phyloP scores from a whole-genome alignment of 2,888 invertebrate species.

The Stenichneumon culpator region DNA sequence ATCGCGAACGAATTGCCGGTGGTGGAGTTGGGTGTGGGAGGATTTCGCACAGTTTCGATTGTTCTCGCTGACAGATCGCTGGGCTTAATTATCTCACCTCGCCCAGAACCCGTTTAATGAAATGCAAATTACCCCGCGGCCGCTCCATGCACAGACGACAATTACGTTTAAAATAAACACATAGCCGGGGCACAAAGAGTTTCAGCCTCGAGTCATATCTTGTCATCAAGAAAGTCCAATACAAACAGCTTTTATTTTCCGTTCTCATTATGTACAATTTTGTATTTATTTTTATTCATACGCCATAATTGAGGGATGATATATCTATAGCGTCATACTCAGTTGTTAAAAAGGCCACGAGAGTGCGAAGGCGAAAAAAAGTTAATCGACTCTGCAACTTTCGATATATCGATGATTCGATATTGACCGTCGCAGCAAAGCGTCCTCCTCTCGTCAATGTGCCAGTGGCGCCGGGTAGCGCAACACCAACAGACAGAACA shows the following conservation, averaged over 20 bases:
- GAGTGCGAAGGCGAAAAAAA: not conserved
- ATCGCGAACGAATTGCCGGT: slow-evolving; percentile 34
- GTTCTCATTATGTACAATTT: not conserved
- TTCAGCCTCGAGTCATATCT: slow-evolving; percentile 3
- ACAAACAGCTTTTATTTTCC: not conserved
- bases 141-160: slow-evolving; percentile 8
- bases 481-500: not conserved
- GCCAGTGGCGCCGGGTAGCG: not conserved
- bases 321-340: too few species aligned
- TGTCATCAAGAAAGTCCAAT: not conserved
- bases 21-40: slow-evolving; percentile 12
- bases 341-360: not conserved
- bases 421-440: not conserved
- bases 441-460: not conserved
- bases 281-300: not conserved
- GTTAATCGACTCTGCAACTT: not conserved
- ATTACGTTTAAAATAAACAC: slow-evolving; percentile 26
- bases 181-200: not conserved
- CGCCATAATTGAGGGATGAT: too few species aligned
- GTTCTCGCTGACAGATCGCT: slow-evolving; percentile 33
- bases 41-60: slow-evolving; percentile 20
- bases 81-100: slow-evolving; percentile 33
- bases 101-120: slow-evolving; percentile 23
- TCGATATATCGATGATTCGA: not conserved
- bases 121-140: slow-evolving; percentile 22